Conservation (phyloP, 2,888 invertebrate species). For the Lypha dubia region DNA sequence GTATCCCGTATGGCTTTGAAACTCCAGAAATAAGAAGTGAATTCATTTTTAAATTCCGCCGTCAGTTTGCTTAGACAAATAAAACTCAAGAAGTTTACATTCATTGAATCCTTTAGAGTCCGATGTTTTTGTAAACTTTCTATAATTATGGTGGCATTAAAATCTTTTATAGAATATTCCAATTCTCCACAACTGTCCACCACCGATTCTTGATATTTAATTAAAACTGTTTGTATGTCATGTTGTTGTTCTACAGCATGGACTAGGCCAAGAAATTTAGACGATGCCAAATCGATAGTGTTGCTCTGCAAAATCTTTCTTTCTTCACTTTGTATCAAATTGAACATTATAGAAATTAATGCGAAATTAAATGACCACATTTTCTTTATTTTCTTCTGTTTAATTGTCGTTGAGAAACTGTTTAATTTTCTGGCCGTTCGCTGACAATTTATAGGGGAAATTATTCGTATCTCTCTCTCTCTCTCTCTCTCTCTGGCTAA, state of each 20-base stretch:
- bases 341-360: neutral
- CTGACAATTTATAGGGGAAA: neutral
- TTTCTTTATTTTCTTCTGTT: neutral
- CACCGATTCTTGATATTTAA: conserved; percentile 21
- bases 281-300: neutral
- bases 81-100: conserved; percentile 30
- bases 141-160: conserved; percentile 4
- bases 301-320: conserved; percentile 7
- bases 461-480: too few relatives aligned
- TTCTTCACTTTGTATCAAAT: neutral
- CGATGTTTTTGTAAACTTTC: neutral
- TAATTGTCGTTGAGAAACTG: neutral
- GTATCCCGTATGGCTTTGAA: conserved; percentile 13
- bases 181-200: conserved; percentile 29
- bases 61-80: conserved; percentile 14
- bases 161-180: conserved; percentile 6
- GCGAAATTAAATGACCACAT: conserved; percentile 8
- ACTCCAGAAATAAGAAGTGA: conserved; percentile 2
- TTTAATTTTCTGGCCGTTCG: neutral
- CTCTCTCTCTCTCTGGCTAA: neutral
- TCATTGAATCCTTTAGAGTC: conserved; percentile 22
- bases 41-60: neutral
- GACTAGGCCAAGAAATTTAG: neutral
- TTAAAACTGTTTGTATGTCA: conserved; percentile 36
- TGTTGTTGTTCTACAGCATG: neutral